Base-by-base conservation (phyloP, 2,113 vertebrate species). In the Oplegnathus fasciatus region DNA sequence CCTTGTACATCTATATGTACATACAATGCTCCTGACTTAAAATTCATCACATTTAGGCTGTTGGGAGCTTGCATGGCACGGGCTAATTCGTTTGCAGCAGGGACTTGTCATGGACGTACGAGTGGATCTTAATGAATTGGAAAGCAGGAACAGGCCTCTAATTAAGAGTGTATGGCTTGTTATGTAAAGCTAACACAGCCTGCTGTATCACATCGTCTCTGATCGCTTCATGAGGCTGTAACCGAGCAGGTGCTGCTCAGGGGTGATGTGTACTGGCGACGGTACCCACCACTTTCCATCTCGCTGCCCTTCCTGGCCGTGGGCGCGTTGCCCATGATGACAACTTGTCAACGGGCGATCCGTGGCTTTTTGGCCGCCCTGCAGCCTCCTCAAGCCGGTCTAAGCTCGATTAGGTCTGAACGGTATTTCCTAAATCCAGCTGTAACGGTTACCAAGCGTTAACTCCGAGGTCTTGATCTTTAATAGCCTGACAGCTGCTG, bases 271-370 rank as follows among this genome's bases (percentile, higher is more conserved):
- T 18, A 30, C 75, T 32, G 78, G 54, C 14, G 55, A 80, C 24
- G 75, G 69, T 88, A 96, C 96, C 93, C 91, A 97, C 96, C 97
- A 88, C 97, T 97, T 92, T 98, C 97, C 94, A 97, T 96, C 93
- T 98, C 97, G 93, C 95, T 97, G 92, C 96, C 97, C 91, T 97
- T 97, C 95, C 95, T 97, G 92, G 97, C 96, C 91, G 97, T 97
- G 95, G 97, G 96, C 94, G 97, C 96, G 96, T 98, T 98, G 95
- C 97, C 97, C 97, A 98, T 97, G 95, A 94, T 96, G 96, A 95
- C 93, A 88, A 93, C 89, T 92, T 91, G 90, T 88, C 91, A 91
- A 75, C 93, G 75, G 91, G 85, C 82, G 83, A 91, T 92, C 86
- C 83, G 92, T 86, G 91, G 89, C 88, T 89, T 80, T 28, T n/a